Percentiles rank a stretch among this genome's conserved stretches.
Evolutionary conservation across 2,113 vertebrate species (phyloP).

Genomic region (Vidua chalybeata): DNA sequence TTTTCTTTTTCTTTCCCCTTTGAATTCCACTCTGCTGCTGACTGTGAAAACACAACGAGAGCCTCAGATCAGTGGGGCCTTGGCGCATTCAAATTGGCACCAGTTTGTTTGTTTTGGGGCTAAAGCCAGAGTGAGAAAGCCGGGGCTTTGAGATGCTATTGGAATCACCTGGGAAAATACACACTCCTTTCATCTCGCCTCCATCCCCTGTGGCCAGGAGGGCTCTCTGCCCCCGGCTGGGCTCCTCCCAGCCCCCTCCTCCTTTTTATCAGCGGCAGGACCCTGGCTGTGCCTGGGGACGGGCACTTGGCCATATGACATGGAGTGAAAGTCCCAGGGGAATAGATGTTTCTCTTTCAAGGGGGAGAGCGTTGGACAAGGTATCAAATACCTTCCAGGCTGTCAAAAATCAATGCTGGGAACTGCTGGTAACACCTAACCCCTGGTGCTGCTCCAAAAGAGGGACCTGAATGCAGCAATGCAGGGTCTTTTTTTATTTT

Average conservation of each 20-base stretch:
- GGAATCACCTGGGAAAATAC: conserved; percentile 74
- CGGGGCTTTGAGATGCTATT: conserved; percentile 39
- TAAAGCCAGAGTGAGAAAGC: conserved; percentile 48
- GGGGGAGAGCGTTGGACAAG: background rate
- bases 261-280: background rate
- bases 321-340: conserved; percentile 9
- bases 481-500: no score
- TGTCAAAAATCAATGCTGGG: background rate
- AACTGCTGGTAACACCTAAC: background rate
- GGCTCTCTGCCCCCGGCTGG: conserved; percentile 28
- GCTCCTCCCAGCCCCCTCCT: conserved; percentile 34
- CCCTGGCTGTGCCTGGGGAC: conserved; percentile 6
- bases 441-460: background rate
- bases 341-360: conserved; percentile 47
- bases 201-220: background rate
- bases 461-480: background rate
- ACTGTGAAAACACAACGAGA: conserved; percentile 45
- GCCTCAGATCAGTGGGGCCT: background rate
- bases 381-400: background rate
- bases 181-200: conserved; percentile 50
- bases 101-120: conserved; percentile 62
- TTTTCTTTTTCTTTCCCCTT: conserved; percentile 45
- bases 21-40: conserved; percentile 11
- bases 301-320: conserved; percentile 40
- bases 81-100: background rate